Conservation (phyloP, 2,113 vertebrate species). For the Chloebia gouldiae region DNA sequence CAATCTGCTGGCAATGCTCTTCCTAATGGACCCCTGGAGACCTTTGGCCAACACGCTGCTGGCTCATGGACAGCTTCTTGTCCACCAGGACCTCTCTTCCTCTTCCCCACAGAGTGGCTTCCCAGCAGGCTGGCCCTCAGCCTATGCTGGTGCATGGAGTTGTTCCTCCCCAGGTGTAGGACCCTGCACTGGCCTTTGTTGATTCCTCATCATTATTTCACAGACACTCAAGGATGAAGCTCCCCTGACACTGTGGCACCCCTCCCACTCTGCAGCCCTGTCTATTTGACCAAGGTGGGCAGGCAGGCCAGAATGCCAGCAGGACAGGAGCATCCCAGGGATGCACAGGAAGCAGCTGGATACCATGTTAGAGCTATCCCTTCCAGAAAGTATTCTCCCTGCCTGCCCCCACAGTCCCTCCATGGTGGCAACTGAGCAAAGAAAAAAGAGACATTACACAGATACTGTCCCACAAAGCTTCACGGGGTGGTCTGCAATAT, state of each 20-base stretch:
- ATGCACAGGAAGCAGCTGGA: background rate
- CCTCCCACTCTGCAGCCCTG: background rate
- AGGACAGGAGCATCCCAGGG: background rate
- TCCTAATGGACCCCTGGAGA: background rate
- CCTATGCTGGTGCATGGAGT: background rate
- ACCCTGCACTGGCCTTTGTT: background rate
- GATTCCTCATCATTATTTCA: background rate
- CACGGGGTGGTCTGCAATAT: background rate
- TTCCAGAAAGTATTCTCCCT: background rate
- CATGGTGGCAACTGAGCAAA: background rate
- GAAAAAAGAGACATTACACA: rapidly evolving
- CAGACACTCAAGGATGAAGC: background rate
- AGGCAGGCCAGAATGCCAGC: background rate
- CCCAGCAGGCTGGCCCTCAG: background rate
- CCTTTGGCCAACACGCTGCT: background rate
- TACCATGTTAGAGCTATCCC: rapidly evolving
- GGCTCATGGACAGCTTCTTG: background rate
- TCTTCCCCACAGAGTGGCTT: background rate
- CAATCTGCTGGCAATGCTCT: background rate
- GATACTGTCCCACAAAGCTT: background rate
- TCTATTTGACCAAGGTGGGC: rapidly evolving
- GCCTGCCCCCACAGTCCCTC: background rate
- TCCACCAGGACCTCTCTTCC: background rate
- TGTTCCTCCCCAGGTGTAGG: background rate
- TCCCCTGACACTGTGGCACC: background rate